Base-by-base conservation (phyloP, 1,140 invertebrate species). In the Chelonus insularis region DNA sequence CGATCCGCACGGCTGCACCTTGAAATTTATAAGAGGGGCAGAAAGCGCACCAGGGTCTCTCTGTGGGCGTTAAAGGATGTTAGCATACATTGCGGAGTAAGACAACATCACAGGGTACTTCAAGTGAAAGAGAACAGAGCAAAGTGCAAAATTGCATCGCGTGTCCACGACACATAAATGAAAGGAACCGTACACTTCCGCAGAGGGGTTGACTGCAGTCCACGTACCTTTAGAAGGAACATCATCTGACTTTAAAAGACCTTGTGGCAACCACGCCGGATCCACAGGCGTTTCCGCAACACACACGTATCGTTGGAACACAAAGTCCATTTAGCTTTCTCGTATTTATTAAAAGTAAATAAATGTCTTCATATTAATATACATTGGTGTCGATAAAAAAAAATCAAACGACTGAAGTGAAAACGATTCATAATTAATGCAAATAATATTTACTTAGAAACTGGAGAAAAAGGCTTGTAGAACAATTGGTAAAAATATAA, bases 21-120 rank as follows among this genome's bases (percentile, higher is more conserved):
- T 34, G 32, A 52, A 52, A 52, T 52, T 52, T 48, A 18, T 43
- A 48, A 32, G 25, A 52, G 50, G 32, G 50, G 25, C 50, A 52
- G 11, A 34, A 52, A 52, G 34, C 50, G 9, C 25, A 32, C 14
- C 50, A 25, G 3, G 14, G 23, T n/a, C 21, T 50, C 47, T 14
- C 25, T 11, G 50, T 52, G 32, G 50, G 50, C 32, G 50, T 29
- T 52, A 34, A 52, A 52, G 50, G 50, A 52, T 52, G 41, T 43
- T 16, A 43, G 41, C 25, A 29, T 29, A 29, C 7, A 29, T 7
- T 39, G 37, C n/a, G n/a, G 37, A 39, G 37, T 43, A 16, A 43
- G 18, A 18, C 12, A 43, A 43, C 12, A 43, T 43, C 8, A 43
- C 41, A 43, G 16, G 14, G 41, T 16, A 18, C 41, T 34, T 36